These are phyloP conservation scores for Petroica traversi DNA, from an alignment of 2,113 vertebrate genomes.

Conservation along the genomic window DNA sequence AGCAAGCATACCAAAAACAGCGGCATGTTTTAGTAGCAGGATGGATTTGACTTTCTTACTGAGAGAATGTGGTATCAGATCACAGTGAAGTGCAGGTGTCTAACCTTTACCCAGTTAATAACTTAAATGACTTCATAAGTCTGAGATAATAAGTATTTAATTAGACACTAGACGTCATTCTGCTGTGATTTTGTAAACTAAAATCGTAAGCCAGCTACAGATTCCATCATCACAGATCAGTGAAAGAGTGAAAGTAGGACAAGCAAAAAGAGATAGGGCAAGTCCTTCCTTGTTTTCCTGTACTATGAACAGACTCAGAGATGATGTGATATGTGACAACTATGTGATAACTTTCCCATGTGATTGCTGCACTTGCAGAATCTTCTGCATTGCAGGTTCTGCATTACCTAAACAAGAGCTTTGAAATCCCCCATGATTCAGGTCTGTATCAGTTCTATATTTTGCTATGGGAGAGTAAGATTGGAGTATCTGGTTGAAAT, in stretches of 20 bases:
- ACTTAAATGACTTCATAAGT: neutral
- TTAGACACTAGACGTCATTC: neutral
- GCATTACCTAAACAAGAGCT: neutral
- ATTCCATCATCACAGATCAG: neutral
- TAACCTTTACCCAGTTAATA: neutral
- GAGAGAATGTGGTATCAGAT: neutral
- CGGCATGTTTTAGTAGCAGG: neutral
- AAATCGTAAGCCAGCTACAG: rapidly evolving
- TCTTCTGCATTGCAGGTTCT: neutral
- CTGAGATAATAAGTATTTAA: neutral
- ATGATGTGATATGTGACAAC: neutral
- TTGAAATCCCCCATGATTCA: neutral
- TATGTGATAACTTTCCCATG: neutral
- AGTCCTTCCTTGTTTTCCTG: neutral
- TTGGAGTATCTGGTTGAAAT: neutral
- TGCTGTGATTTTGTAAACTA: neutral
- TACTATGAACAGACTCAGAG: neutral
- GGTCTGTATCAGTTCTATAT: neutral
- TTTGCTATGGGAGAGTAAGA: neutral
- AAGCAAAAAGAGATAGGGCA: neutral
- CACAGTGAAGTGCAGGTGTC: neutral
- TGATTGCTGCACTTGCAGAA: neutral
- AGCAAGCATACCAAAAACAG: neutral
- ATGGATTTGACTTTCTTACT: neutral
- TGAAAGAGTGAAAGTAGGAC: neutral